Evolutionary conservation across 2,888 invertebrate genomes (phyloP).

Genomic region (Epistrophe eligans): DNA sequence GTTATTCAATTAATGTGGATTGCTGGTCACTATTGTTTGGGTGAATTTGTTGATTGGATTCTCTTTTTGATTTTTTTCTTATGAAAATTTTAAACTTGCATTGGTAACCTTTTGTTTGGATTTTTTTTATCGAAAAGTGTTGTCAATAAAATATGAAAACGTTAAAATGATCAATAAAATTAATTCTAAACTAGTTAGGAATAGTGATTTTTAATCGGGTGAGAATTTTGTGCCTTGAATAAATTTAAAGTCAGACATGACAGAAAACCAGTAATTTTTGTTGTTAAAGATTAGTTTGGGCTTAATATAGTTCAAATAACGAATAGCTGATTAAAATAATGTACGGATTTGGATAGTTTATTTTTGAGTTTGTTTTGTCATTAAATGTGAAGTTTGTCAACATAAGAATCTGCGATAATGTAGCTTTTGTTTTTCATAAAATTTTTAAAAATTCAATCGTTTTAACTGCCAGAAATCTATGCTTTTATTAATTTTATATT

Average conservation of each 20-base stretch:
- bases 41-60: slow-evolving; percentile 54
- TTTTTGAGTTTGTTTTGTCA: no score
- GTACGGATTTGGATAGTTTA: no score
- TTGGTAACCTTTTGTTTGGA: background rate
- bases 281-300: no score
- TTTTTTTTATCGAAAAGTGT: background rate
- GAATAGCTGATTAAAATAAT: no score
- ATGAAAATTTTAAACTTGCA: background rate
- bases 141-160: background rate
- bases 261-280: background rate
- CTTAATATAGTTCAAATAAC: no score
- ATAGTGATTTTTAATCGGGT: background rate
- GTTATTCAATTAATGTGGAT: slow-evolving; percentile 68
- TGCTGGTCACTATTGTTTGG: slow-evolving; percentile 51
- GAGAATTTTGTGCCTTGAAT: background rate
- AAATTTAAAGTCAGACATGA: background rate
- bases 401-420: no score
- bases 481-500: no score
- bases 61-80: slow-evolving; percentile 5
- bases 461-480: no score
- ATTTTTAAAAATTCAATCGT: no score
- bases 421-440: no score
- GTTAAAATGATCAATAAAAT: background rate
- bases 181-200: background rate
- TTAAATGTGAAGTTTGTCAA: no score